Base-by-base conservation (phyloP, 2,797 vertebrate species). In the Mallotus villosus region DNA sequence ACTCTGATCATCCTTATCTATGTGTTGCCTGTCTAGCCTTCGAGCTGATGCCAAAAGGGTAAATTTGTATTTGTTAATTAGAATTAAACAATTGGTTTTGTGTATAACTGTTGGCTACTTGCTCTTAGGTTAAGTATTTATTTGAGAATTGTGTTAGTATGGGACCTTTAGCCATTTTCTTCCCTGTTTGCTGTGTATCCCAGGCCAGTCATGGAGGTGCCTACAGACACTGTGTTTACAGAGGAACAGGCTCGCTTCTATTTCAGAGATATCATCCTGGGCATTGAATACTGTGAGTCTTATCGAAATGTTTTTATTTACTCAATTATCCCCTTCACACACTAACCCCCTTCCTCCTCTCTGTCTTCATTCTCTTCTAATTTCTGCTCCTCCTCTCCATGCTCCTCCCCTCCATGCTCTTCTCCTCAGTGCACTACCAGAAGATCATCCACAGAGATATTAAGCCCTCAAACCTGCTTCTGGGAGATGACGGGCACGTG, bases 381-480 rank as follows among this genome's bases (percentile, higher is more conserved):
- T 64, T 21, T 76, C 5, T 66, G 19, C 1, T 60, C 14, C n/a
- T 75, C 16, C 8, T 61, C 59, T 27, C 57, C 17, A 11, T 46
- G 8, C 14, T 46, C 41, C 12, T 46, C 41, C 41, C 8, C 37
- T 64, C 21, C 77, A 4, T 66, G 19, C 1, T 60, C 9, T 14
- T 61, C 59, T 27, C 57, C 17, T 14, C 68, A 98, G 97, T 99
- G 83, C 97, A 99, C 87, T 97, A 91, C 90, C 96, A 99, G 91
- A 98, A 96, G 93, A 98, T 99, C 84, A 87, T 99, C 81, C 97
- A 99, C 82, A 85, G 97, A 76, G 97, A 99, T 88, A 97, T 99
- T 86, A 99, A 99, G 74, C 97, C 97, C 1, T 98, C 97, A 76
- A 99, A 99, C 87, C 87, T 99, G 82, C 93, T 99, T 70, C 89